phyloP scores from a whole-genome alignment of 2,113 vertebrate species.

The Scolopax mira region DNA sequence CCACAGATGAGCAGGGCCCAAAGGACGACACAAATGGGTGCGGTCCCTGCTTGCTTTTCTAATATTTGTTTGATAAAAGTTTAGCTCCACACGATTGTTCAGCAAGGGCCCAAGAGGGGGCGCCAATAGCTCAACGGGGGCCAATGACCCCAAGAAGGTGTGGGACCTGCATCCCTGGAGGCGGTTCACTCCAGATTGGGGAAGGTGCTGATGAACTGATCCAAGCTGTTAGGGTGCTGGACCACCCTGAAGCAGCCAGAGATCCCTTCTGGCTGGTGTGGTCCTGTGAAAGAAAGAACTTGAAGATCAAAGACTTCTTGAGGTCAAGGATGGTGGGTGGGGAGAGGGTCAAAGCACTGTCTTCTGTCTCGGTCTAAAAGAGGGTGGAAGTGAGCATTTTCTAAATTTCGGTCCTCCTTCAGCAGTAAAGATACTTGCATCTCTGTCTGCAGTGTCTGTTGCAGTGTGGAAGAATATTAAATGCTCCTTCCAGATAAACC shows the following conservation, averaged over 20 bases:
- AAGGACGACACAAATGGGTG: neutral
- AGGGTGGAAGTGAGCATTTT: neutral
- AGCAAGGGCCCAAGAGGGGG: neutral
- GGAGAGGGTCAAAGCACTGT: neutral
- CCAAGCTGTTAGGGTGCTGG: neutral
- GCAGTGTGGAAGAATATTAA: neutral
- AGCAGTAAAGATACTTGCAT: neutral
- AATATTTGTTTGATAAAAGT: neutral
- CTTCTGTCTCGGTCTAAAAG: neutral
- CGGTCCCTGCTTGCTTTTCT: neutral
- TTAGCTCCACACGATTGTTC: neutral
- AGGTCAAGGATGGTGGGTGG: neutral
- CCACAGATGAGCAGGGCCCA: neutral
- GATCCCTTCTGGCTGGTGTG: neutral
- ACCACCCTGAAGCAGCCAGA: neutral
- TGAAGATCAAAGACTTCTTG: neutral
- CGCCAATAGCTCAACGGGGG: neutral
- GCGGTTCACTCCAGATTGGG: neutral
- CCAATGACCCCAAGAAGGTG: neutral
- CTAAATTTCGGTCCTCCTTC: neutral
- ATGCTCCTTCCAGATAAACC: conserved; percentile 5
- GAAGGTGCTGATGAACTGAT: neutral
- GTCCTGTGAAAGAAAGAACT: neutral
- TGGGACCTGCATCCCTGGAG: neutral
- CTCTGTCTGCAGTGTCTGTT: neutral